These are phyloP conservation scores for Onychomys leucogaster DNA, from an alignment of 2,797 vertebrate species.

Conservation along the genomic window DNA sequence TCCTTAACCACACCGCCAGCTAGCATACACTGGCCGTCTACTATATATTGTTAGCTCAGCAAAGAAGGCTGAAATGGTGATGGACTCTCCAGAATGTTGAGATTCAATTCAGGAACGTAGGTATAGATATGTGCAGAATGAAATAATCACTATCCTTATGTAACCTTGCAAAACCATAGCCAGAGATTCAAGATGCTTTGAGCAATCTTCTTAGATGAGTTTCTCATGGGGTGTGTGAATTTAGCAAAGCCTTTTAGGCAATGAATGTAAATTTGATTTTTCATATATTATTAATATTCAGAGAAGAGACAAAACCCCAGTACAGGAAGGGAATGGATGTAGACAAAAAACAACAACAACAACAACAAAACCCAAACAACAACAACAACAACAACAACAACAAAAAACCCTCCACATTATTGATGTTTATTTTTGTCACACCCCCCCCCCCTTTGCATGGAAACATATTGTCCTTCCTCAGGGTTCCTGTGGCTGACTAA, in stretches of 20 bases:
- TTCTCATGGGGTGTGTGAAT: not conserved
- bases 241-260: not conserved
- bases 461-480: not conserved
- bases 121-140: not conserved
- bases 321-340: not conserved
- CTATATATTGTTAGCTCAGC: not conserved
- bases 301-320: not conserved
- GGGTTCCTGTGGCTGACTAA: not conserved
- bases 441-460: not conserved
- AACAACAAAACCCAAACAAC: too few species aligned
- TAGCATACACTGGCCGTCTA: not conserved
- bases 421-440: not conserved
- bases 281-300: slow-evolving; percentile 1
- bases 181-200: not conserved
- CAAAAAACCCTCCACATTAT: fast-evolving
- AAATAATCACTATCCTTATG: not conserved
- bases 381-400: too few species aligned
- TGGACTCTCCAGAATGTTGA: not conserved
- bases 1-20: not conserved
- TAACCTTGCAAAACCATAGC: not conserved
- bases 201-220: not conserved
- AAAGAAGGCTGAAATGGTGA: not conserved
- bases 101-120: not conserved
- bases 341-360: too few species aligned
- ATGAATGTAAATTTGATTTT: not conserved